phyloP scores from a whole-genome alignment of 2,888 invertebrate genomes.

The Lysandra bellargus region DNA sequence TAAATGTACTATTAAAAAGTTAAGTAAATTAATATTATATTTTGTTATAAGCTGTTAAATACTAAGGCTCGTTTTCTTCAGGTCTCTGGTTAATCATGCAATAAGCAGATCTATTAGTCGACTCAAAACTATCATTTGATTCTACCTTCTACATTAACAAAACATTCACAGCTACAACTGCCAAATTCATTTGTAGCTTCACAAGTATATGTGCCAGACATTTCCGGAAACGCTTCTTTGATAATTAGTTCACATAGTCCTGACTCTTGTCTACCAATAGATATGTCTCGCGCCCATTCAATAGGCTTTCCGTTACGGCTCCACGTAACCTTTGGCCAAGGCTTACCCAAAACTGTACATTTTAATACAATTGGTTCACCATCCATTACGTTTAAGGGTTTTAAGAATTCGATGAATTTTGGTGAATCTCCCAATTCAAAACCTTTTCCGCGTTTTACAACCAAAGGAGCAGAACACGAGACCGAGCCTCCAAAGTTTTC shows the following conservation, averaged over 20 bases:
- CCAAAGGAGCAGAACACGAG: slow-evolving; percentile 89
- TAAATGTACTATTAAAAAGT: not conserved
- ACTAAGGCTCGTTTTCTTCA: not conserved
- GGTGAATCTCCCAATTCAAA: slow-evolving; percentile 78
- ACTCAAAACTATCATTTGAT: slow-evolving; percentile 45
- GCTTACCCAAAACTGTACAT: slow-evolving; percentile 88
- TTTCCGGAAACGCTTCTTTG: slow-evolving; percentile 94
- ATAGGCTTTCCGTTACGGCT: slow-evolving; percentile 86
- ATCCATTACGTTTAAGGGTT: slow-evolving; percentile 91
- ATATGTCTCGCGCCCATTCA: slow-evolving; percentile 88
- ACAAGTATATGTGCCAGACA: slow-evolving; percentile 92
- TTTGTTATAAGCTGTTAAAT: not conserved
- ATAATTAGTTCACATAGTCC: slow-evolving; percentile 90
- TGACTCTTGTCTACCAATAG: slow-evolving; percentile 86
- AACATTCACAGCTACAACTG: slow-evolving; percentile 87
- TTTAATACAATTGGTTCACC: slow-evolving; percentile 90
- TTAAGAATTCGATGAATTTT: slow-evolving; percentile 86
- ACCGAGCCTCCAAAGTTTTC: slow-evolving; percentile 94
- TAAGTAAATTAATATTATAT: slow-evolving; percentile 22
- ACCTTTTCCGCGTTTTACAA: slow-evolving; percentile 79
- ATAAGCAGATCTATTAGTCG: not conserved
- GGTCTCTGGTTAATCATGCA: slow-evolving; percentile 11
- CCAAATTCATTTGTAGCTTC: slow-evolving; percentile 91
- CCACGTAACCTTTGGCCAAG: slow-evolving; percentile 91
- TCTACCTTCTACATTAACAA: slow-evolving; percentile 91